phyloP scores from a whole-genome alignment of 2,888 invertebrate species.

The Podotricha telesiphe region DNA sequence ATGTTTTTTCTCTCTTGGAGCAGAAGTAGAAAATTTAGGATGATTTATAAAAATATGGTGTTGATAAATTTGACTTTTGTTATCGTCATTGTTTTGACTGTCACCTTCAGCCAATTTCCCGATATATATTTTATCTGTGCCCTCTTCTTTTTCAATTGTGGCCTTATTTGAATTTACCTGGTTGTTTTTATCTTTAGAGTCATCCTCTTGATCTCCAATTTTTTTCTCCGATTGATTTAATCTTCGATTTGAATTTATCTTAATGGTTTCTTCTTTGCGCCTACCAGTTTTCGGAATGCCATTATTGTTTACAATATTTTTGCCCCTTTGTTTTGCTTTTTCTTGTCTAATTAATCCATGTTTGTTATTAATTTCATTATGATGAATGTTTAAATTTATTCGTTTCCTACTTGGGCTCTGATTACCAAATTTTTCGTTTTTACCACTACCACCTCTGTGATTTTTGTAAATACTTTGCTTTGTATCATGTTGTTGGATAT shows the following conservation, averaged over 20 bases:
- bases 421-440: conserved; percentile 2
- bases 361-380: not conserved
- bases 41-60: conserved; percentile 44
- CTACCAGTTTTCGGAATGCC: not conserved
- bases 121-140: not conserved
- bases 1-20: conserved; percentile 5
- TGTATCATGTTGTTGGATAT: not conserved
- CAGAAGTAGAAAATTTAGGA: conserved; percentile 30
- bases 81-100: conserved; percentile 16
- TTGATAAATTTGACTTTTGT: conserved; percentile 37
- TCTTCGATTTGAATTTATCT: not conserved
- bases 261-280: not conserved
- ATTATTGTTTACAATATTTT: not conserved
- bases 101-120: not conserved
- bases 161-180: conserved; percentile 5
- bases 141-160: conserved; percentile 10
- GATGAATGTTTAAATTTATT: not conserved
- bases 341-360: conserved; percentile 7
- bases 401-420: conserved; percentile 5
- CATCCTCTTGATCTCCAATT: not conserved
- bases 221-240: too few species aligned
- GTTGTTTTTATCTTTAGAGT: not conserved
- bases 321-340: conserved; percentile 3
- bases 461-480: not conserved
- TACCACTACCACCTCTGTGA: not conserved